A percentile compares a stretch with the other conserved stretches of the same genome.
phyloP scores from a whole-genome alignment of 2,797 vertebrate genomes.

The Streptopelia turtur region DNA sequence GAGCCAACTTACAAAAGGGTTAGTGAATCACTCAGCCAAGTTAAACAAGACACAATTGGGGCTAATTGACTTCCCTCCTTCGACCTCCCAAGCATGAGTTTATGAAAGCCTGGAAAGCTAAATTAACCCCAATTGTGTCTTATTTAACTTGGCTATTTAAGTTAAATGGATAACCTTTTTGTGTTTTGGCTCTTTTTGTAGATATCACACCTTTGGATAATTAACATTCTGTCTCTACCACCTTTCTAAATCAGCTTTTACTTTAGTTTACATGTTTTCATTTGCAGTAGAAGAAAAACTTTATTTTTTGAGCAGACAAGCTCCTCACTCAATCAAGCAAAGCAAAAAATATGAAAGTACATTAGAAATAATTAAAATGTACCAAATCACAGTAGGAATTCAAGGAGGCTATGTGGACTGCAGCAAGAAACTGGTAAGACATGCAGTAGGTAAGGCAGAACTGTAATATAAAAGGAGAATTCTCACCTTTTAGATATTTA shows the following conservation, averaged over 20 bases:
- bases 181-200: slow-evolving; percentile 34
- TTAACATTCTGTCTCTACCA: not conserved
- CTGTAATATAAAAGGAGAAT: not conserved
- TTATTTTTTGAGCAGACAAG: not conserved
- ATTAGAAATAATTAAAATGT: not conserved
- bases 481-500: not conserved
- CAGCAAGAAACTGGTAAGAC: not conserved
- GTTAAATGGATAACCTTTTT: slow-evolving; percentile 32
- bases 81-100: slow-evolving; percentile 68
- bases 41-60: slow-evolving; percentile 67
- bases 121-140: slow-evolving; percentile 56
- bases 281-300: not conserved
- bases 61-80: slow-evolving; percentile 31
- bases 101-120: slow-evolving; percentile 57
- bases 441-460: not conserved
- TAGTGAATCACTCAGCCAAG: slow-evolving; percentile 45
- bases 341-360: not conserved
- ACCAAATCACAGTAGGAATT: not conserved
- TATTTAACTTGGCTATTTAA: slow-evolving; percentile 56
- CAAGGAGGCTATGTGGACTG: not conserved
- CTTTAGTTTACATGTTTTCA: not conserved
- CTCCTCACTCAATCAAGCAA: not conserved
- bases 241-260: not conserved
- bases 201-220: slow-evolving; percentile 43
- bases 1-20: slow-evolving; percentile 52